phyloP scores from a whole-genome alignment of 2,797 vertebrate species.

The Cyclura pinguis region DNA sequence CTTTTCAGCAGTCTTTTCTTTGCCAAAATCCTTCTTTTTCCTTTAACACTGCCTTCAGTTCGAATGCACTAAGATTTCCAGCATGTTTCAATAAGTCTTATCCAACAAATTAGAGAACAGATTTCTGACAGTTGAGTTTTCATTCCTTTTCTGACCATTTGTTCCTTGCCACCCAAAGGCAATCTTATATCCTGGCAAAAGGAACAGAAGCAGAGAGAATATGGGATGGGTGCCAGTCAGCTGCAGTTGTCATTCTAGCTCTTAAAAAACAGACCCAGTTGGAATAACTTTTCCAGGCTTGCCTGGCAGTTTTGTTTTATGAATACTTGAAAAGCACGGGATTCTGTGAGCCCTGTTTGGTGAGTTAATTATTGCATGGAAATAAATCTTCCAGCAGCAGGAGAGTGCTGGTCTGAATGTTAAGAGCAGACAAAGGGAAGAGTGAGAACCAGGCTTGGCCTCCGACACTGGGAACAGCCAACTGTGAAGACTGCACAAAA shows the following conservation, averaged over 20 bases:
- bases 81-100: neutral
- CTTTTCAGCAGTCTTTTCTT: neutral
- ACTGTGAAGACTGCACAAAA: constrained; percentile 37
- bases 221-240: constrained; percentile 44
- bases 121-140: constrained; percentile 59
- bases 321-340: constrained; percentile 45
- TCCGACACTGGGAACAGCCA: constrained; percentile 3
- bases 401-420: constrained; percentile 43
- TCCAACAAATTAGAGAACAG: constrained; percentile 28
- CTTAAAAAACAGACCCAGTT: constrained; percentile 58
- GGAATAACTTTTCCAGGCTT: constrained; percentile 52
- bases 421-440: constrained; percentile 43
- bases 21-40: neutral
- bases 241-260: constrained; percentile 59
- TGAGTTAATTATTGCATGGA: constrained; percentile 44
- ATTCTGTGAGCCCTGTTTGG: constrained; percentile 47
- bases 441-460: constrained; percentile 27
- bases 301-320: constrained; percentile 50
- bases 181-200: constrained; percentile 34
- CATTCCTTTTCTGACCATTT: constrained; percentile 42
- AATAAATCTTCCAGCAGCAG: constrained; percentile 33
- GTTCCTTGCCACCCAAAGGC: constrained; percentile 33
- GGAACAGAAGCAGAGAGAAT: neutral
- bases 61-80: neutral
- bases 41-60: neutral